phyloP scores from a whole-genome alignment of 1,140 invertebrate species.

The Drosophila obscura region DNA sequence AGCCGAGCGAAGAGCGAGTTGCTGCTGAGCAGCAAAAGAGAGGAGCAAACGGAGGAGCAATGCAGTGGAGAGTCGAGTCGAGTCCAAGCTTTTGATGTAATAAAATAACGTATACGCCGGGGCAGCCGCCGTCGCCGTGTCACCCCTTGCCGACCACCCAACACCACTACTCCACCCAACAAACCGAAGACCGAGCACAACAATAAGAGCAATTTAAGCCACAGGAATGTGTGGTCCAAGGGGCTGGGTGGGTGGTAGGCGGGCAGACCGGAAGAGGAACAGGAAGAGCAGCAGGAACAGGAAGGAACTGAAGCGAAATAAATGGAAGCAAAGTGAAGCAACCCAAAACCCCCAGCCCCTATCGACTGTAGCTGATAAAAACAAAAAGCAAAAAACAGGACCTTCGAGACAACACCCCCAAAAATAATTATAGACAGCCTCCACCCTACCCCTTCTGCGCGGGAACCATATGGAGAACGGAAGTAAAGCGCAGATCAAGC shows the following conservation, averaged over 20 bases:
- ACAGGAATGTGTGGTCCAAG: slow-evolving; percentile 63
- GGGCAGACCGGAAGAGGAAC: slow-evolving; percentile 45
- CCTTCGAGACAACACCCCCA: not conserved
- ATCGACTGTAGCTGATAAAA: slow-evolving; percentile 38
- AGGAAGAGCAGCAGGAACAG: slow-evolving; percentile 41
- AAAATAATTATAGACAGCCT: slow-evolving; percentile 40
- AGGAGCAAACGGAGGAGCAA: slow-evolving; percentile 24
- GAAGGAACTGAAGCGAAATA: slow-evolving; percentile 57
- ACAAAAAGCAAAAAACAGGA: slow-evolving; percentile 46
- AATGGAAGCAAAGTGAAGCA: slow-evolving; percentile 34
- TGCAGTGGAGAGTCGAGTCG: slow-evolving; percentile 19
- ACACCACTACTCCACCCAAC: slow-evolving; percentile 22
- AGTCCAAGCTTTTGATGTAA: slow-evolving; percentile 69
- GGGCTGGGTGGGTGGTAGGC: not conserved
- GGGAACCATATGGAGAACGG: slow-evolving; percentile 49
- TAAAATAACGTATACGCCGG: slow-evolving; percentile 81
- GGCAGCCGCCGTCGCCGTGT: slow-evolving; percentile 41
- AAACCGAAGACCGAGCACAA: slow-evolving; percentile 27
- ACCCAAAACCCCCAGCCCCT: slow-evolving; percentile 9
- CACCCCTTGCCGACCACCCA: slow-evolving; percentile 9
- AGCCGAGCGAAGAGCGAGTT: slow-evolving; percentile 20
- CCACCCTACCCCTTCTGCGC: slow-evolving; percentile 35
- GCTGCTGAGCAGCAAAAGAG: not conserved
- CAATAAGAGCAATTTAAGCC: slow-evolving; percentile 81
- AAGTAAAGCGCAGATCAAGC: slow-evolving; percentile 31